phyloP scores from a whole-genome alignment of 2,113 vertebrate species.

The Nettapus auritus region DNA sequence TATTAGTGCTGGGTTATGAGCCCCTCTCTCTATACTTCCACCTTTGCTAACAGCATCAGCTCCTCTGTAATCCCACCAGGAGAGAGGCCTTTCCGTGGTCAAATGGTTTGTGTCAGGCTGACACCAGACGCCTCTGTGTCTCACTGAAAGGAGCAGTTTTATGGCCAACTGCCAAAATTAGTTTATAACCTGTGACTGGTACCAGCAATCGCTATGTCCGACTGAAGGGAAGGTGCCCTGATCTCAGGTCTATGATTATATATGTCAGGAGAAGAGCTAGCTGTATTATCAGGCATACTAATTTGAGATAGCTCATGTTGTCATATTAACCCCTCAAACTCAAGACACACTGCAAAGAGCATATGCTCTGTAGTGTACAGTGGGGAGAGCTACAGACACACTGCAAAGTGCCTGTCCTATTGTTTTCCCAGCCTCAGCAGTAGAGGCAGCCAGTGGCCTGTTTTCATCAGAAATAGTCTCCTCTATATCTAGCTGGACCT shows the following conservation, averaged over 20 bases:
- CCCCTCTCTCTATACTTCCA: not conserved
- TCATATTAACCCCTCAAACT: constrained; percentile 30
- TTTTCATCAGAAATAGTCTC: not conserved
- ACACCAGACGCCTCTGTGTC: constrained; percentile 69
- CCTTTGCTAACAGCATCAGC: not conserved
- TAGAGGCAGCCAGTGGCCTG: not conserved
- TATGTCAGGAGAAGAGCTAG: constrained; percentile 10
- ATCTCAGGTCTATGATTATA: constrained; percentile 26
- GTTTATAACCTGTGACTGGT: constrained; percentile 70
- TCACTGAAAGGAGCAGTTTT: constrained; percentile 55
- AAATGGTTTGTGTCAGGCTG: constrained; percentile 72
- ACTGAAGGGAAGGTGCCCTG: constrained; percentile 66
- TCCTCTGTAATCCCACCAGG: constrained; percentile 25
- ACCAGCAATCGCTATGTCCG: constrained; percentile 36
- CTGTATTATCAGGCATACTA: not conserved
- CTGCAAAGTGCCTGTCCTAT: not conserved
- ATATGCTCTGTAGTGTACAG: not conserved
- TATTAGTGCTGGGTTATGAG: constrained; percentile 41
- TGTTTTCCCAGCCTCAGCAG: not conserved
- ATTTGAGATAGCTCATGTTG: not conserved
- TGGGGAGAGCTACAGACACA: not conserved
- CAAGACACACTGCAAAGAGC: not conserved
- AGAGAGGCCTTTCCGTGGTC: constrained; percentile 30
- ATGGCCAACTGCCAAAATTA: constrained; percentile 66
- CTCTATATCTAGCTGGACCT: not conserved